Base-by-base conservation (phyloP, 1,140 invertebrate genomes). In the Caenorhabditis briggsae region DNA sequence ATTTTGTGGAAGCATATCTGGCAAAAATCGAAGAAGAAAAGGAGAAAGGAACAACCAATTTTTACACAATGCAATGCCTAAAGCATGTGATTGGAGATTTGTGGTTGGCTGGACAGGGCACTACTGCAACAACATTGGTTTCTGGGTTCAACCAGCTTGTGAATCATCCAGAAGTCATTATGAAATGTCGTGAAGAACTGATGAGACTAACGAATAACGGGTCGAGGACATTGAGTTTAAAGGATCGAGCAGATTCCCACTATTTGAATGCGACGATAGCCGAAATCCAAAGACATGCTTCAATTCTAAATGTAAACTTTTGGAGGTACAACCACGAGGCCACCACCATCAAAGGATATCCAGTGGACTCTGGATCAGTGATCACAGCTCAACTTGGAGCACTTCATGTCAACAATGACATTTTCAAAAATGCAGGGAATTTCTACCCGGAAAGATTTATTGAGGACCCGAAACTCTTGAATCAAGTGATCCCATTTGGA, bases 401-500 rank as follows among this genome's bases (percentile, higher is more conserved):
- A 12, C 78, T 88, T 23, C 55, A 88, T 70, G 87, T 74, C n/a
- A 82, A 88, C 59, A 56, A 87, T 53, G 53, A 70, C 16, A 43
- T 70, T n/a, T 88, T 88, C 84, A 82, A 61, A 41, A 56, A 88
- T 9, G 18, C 70, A 23, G 70, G 53, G 2, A 50, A 88, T 7
- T 88, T 88, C 59, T 41, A 88, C n/a, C 87, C 87, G 12, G 84
- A 87, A 23, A 46, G 87, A n/a, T 88, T 88, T 78, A 82, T 88
- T 33, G 84, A 83, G 46, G 74, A 83, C 20, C 46, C n/a, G 20
- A 48, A 86, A 82, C 82, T 83, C 14, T 50, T 83, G n/a, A 82
- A 88, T n/a, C 84, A 88, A 58, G 55, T 88, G 61, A 83, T 88
- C 23, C 86, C 88, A 9, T 88, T 88, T 50, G 88, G 88, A 83